These are phyloP conservation scores for Cyprinodon variegatus DNA, from an alignment of 2,113 vertebrate genomes.

Conservation along the genomic window DNA sequence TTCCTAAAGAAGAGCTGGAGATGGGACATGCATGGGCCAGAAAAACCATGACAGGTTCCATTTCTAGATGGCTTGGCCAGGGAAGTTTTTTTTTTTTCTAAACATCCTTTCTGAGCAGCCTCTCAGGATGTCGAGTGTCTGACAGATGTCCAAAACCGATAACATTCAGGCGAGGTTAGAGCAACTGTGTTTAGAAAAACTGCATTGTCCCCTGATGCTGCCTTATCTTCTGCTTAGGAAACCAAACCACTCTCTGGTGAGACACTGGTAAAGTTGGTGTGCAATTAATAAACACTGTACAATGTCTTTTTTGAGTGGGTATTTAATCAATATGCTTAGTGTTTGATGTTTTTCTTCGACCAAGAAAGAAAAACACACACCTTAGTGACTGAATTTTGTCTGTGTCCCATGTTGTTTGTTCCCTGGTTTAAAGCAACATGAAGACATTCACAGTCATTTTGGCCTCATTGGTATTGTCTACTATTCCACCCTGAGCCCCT, in stretches of 20 bases:
- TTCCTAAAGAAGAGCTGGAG: constrained; percentile 47
- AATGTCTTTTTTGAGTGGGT: constrained; percentile 20
- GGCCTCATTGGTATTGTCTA: constrained; percentile 31
- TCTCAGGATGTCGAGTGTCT: constrained; percentile 54
- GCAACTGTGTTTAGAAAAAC: constrained; percentile 51
- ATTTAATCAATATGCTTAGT: constrained; percentile 24
- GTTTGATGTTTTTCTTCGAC: constrained; percentile 58
- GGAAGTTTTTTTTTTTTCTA: constrained; percentile 47
- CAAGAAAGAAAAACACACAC: constrained; percentile 10
- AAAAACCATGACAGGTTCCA: constrained; percentile 35
- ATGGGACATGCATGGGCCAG: constrained; percentile 38
- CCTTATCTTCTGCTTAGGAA: constrained; percentile 61
- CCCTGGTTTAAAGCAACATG: constrained; percentile 1
- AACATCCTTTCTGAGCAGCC: constrained; percentile 32
- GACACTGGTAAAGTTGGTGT: constrained; percentile 28
- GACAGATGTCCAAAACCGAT: constrained; percentile 69
- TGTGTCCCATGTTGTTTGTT: constrained; percentile 18
- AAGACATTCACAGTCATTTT: constrained; percentile 18
- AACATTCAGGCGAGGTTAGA: constrained; percentile 66
- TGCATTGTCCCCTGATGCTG: constrained; percentile 60
- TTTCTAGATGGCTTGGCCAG: constrained; percentile 32
- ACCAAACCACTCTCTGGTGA: constrained; percentile 44
- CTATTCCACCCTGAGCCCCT: constrained; percentile 35
- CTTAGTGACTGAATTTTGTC: constrained; percentile 31
- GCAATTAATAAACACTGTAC: constrained; percentile 12